Base-by-base conservation (phyloP, 2,113 vertebrate genomes). In the Rana temporaria region DNA sequence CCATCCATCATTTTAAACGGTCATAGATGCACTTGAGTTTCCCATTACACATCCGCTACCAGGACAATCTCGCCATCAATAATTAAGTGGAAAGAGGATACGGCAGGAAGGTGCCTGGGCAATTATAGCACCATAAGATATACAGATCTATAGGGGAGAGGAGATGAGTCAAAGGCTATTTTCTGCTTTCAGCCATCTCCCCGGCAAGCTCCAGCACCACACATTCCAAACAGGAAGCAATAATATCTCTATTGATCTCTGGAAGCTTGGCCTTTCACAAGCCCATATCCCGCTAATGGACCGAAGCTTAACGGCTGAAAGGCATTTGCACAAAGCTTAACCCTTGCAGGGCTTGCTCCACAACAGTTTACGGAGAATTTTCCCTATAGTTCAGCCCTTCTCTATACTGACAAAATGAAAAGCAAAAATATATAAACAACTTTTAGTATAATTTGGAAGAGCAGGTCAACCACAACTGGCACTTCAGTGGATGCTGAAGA, bases 211-310 rank as follows among this genome's bases (percentile, higher is more conserved):
- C 76, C 57, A 30, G 52, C 53, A 16, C 76, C 26, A 30, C 17
- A 38, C 48, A 72, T 26, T 53, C 15, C 16, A 14, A 72, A 72
- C 65, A 66, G 64, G 64, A 67, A 68, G 55, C 24, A 67, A 34
- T 19, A 15, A 69, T 53, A 65, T 24, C 42, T 65, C 77, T 79
- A 79, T 79, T 68, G 77, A 68, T 79, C 77, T 53, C 53, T 52
- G 77, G 65, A 79, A 79, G 34, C 65, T 9, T 4, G 38, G 15
- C 62, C 24, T 5, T 48, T 55, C 24, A 30, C 48, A 20, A 64
- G 42, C n/a, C 19, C 18, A 38, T 20, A 75, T 62, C 57, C 57
- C 53, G 6, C 70, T 30, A 55, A 66, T 65, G 64, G 52, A 32
- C 42, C 42, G 3, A 65, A 0, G 59, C 34, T 26, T 77, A 67